A percentile compares a stretch with the other conserved stretches of the same genome.
Evolutionary conservation across 2,888 invertebrate genomes (phyloP).

Genomic region (Mesoligia furuncula): DNA sequence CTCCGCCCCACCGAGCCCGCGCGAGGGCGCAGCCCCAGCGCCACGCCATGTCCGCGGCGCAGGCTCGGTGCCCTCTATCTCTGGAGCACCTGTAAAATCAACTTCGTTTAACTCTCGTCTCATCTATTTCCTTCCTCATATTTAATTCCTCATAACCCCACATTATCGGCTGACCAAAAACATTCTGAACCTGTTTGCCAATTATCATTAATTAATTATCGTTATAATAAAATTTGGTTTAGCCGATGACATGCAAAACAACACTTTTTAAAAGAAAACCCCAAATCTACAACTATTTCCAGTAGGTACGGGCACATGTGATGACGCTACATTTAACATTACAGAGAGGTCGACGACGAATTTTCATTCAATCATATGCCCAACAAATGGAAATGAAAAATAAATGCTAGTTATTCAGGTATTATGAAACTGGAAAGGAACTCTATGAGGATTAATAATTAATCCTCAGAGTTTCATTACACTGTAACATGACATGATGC

Average conservation of each 20-base stretch:
- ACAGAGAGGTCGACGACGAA: constrained; percentile 9
- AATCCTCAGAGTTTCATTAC: not conserved
- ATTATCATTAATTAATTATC: not conserved
- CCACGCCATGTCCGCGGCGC: constrained; percentile 91
- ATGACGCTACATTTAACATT: constrained; percentile 13
- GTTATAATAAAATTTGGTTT: not conserved
- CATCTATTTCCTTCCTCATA: not conserved
- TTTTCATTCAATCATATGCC: constrained; percentile 6
- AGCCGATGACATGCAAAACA: constrained; percentile 17
- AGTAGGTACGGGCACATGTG: constrained; percentile 6
- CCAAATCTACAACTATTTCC: not conserved
- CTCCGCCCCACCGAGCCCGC: constrained; percentile 65
- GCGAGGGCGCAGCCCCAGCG: constrained; percentile 81
- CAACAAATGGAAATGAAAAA: not conserved
- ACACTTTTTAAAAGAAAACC: not conserved
- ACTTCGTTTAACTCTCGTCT: not conserved
- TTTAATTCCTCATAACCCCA: not conserved
- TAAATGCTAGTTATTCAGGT: not conserved
- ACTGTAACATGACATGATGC: not conserved
- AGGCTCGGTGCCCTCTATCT: constrained; percentile 84
- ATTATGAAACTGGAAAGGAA: not conserved
- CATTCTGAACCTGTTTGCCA: not conserved
- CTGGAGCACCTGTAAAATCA: constrained; percentile 81
- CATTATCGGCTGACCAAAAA: not conserved
- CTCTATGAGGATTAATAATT: not conserved